phyloP scores from a whole-genome alignment of 2,113 vertebrate genomes.

The Hippopotamus amphibius region DNA sequence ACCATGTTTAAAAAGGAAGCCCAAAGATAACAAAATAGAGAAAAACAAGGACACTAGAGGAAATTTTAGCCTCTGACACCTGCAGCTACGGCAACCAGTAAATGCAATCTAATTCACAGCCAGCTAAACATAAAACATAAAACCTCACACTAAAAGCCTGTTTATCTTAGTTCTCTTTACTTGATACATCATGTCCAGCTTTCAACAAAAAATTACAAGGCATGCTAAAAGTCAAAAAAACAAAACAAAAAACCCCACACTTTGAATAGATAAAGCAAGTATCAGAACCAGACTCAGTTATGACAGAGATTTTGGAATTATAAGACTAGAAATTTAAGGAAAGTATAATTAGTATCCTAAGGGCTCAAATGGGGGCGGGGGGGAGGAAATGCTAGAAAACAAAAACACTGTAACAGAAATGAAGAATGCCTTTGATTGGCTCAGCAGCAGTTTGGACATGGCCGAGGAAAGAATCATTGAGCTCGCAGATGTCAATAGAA shows the following conservation, averaged over 20 bases:
- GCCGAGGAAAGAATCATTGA: background rate
- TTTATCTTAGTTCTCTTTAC: background rate
- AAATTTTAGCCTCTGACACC: background rate
- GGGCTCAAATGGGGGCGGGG: background rate
- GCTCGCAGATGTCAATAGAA: background rate
- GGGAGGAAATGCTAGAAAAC: background rate
- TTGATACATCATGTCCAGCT: background rate
- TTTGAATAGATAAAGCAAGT: background rate
- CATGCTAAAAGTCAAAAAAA: background rate
- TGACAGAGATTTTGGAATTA: background rate
- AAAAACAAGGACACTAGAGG: background rate
- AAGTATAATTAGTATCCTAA: background rate
- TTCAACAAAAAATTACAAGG: background rate
- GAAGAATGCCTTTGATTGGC: background rate
- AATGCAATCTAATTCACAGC: background rate
- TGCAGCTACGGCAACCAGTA: background rate
- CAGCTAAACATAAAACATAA: background rate
- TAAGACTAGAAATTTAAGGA: background rate
- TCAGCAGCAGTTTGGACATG: background rate
- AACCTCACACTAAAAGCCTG: background rate
- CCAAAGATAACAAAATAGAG: background rate
- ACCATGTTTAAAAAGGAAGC: background rate
- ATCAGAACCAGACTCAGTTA: background rate
- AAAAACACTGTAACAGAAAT: background rate
- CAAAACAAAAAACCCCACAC: background rate